Evolutionary conservation across 2,113 vertebrate genomes (phyloP).

Genomic region (Rhabdornis inornatus): DNA sequence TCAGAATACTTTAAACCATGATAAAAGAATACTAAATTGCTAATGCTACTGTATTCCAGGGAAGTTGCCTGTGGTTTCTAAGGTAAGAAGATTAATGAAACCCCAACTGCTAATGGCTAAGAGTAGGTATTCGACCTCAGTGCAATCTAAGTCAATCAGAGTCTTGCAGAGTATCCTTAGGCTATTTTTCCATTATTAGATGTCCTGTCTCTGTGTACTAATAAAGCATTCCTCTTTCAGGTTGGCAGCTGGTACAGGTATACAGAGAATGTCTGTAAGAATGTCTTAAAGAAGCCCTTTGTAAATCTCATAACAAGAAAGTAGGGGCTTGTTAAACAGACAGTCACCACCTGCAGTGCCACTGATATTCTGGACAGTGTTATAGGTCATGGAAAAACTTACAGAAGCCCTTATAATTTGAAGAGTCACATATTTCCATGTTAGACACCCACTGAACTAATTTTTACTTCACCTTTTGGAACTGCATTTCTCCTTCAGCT

Average conservation of each 20-base stretch:
- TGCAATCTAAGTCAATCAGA: conserved; percentile 14
- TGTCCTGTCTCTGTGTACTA: conserved; percentile 30
- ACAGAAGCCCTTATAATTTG: background rate
- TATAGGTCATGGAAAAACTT: background rate
- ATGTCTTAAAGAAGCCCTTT: background rate
- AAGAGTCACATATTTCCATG: background rate
- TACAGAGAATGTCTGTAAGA: background rate
- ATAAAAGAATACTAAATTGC: conserved; percentile 10
- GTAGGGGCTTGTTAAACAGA: background rate
- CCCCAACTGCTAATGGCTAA: conserved; percentile 7
- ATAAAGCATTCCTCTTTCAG: conserved; percentile 27
- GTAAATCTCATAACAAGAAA: background rate
- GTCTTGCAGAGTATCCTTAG: conserved; percentile 18
- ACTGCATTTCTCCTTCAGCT: background rate
- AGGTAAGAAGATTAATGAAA: conserved; percentile 57
- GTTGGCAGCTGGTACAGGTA: background rate
- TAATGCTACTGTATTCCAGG: background rate
- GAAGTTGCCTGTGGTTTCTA: background rate
- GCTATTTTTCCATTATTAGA: conserved; percentile 41
- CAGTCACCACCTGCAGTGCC: background rate
- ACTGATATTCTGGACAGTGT: background rate
- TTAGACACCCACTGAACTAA: background rate
- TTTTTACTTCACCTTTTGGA: background rate
- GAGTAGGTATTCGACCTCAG: conserved; percentile 23
- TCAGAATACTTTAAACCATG: background rate